Evolutionary conservation across 2,888 invertebrate genomes (phyloP).

Genomic region (Apotomis betuletana): DNA sequence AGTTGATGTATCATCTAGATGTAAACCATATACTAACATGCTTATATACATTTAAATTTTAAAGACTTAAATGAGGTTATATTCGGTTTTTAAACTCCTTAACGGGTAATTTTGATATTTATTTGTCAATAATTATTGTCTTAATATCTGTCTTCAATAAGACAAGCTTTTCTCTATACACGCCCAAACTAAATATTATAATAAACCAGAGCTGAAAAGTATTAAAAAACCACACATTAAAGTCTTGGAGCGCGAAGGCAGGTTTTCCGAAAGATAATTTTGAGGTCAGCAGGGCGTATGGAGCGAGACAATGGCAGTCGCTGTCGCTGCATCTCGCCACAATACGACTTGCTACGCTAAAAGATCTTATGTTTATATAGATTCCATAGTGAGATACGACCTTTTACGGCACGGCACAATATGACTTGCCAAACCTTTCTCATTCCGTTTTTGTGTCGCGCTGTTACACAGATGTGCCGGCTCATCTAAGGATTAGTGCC

Average conservation of each 20-base stretch:
- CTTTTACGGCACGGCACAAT: conserved; percentile 60
- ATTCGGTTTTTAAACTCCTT: no score
- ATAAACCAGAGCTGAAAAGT: conserved; percentile 3
- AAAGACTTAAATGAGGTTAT: no score
- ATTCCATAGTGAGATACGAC: no score
- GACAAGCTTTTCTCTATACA: no score
- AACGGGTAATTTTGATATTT: no score
- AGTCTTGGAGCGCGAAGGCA: conserved; percentile 11
- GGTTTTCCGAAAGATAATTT: conserved; percentile 43
- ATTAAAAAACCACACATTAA: neutral
- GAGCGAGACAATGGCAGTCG: conserved; percentile 48
- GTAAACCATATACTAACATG: no score
- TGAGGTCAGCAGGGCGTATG: conserved; percentile 45
- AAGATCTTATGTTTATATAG: no score
- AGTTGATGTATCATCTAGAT: no score
- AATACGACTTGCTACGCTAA: conserved; percentile 66
- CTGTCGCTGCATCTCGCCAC: conserved; percentile 72
- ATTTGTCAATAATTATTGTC: no score
- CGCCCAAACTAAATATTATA: no score
- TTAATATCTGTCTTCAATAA: no score
- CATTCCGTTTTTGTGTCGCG: conserved; percentile 79
- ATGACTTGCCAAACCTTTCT: conserved; percentile 78
- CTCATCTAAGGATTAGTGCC: conserved; percentile 80
- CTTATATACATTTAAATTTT: no score
- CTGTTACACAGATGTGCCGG: conserved; percentile 74